Base-by-base conservation (phyloP, 2,888 invertebrate genomes). In the Drosophila lacicola region DNA sequence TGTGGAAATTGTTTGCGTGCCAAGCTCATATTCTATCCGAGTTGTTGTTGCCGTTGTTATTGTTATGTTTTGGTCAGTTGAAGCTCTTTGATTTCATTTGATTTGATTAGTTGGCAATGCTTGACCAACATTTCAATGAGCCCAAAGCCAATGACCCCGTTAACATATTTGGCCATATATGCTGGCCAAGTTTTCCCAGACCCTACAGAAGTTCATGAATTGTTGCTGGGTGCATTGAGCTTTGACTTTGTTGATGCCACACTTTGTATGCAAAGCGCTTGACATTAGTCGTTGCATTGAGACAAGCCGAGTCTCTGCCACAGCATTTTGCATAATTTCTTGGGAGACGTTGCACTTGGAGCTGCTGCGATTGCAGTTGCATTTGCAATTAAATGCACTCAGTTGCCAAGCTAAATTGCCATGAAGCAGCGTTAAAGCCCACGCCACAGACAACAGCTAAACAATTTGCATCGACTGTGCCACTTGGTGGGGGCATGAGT, bases 1-100 rank as follows among this genome's bases (percentile, higher is more conserved):
- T 85, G 80, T 88, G 89, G 88, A 85, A 88, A 85, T 82, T 78
- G 83, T 80, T 85, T 74, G 84, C 85, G 73, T 85, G 89, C 80
- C 70, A 61, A 67, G 64, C 75, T 51, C 51, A 61, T 64, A 64
- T 72, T 74, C 60, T 63, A n/a, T 44, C 29, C 8, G 8, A 36
- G 37, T 51, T 55, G 25, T 58, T 50, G 8, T 56, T 37, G 47
- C 19, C 34, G 39, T n/a, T 53, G 34, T 45, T 64, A 45, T 51
- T 66, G 25, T 63, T 51, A 46, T 45, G 62, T 45, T 66, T 46
- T 56, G 55, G 60, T 66, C 73, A 68, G 78, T 33, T 70, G 53
- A 49, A 54, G 63, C 60, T 64, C 14, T 78, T 78, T 74, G 54
- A 69, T 76, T 78, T 34, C 2, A 42, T 73, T 78, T 78, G 50